Evolutionary conservation across 1,140 invertebrate species (phyloP), one percentile per base, ranked within the genome.

Genomic region (Anagrus nilaparvatae): DNA sequence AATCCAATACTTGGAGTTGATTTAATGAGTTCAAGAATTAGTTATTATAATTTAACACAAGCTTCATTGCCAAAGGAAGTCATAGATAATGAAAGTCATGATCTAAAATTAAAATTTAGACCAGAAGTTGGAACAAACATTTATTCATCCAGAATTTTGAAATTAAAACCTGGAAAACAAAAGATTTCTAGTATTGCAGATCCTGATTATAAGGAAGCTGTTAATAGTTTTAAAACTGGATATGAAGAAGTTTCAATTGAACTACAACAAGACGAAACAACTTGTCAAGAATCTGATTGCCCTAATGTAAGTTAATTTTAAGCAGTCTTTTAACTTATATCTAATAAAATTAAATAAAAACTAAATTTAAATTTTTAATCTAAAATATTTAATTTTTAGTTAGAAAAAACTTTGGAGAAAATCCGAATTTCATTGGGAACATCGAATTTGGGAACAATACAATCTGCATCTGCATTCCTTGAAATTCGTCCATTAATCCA

Each of bases 381-480:
- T n/a, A n/a, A n/a, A n/a, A n/a, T n/a, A n/a, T n/a, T n/a, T n/a
- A n/a, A n/a, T n/a, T 58, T 58, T 29, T 29, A 75, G 43, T 52
- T 81, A 13, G 59, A 63, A 6, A 65, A 72, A 52, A 42, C 65
- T 9, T 55, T 81, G n/a, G 71, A 75, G 30, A 72, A 75, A 43
- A 65, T 72, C 41, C 59, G 65, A 27, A 67, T 71, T 9, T 51
- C 65, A 2, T 51, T 81, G 10, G 68, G 71, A 31, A 50, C 49
- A n/a, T 63, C 71, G 27, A 58, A 73, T 23, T 52, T 84, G 7
- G 83, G 81, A 5, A 76, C 73, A 7, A 60, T 71, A 3, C 75
- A 73, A 44, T 73, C 80, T 6, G 78, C 83, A 2, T 62, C 72
- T 29, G 70, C 73, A 1, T 81, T 82, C 50, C 56, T 78, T 2